phyloP scores from a whole-genome alignment of 2,888 invertebrate genomes.

The Drepana falcataria region DNA sequence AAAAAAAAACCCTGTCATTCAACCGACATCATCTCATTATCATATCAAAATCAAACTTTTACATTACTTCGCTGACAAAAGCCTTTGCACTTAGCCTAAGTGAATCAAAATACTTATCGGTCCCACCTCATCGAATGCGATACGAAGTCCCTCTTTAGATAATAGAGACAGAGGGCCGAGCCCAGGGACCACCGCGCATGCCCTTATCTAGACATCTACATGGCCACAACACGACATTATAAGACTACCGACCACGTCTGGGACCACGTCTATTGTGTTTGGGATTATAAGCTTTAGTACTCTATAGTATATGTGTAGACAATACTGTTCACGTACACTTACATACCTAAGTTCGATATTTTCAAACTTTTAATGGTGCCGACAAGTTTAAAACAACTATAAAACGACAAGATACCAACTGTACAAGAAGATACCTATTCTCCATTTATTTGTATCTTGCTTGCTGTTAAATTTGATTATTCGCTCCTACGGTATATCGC shows the following conservation, averaged over 20 bases:
- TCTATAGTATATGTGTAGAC: background rate
- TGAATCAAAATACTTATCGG: conserved; percentile 36
- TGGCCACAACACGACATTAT: conserved; percentile 48
- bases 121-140: conserved; percentile 33
- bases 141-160: conserved; percentile 29
- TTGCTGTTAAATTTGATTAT: too few relatives aligned
- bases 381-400: too few relatives aligned
- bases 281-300: conserved; percentile 1
- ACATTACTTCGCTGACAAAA: conserved; percentile 3
- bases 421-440: too few relatives aligned
- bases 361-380: too few relatives aligned
- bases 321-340: too few relatives aligned
- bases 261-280: conserved; percentile 20
- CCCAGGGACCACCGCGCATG: conserved; percentile 32
- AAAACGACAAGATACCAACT: too few relatives aligned
- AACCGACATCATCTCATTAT: background rate
- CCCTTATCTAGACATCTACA: conserved; percentile 65
- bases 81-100: conserved; percentile 23
- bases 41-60: conserved; percentile 8
- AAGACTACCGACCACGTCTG: conserved; percentile 53
- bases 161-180: conserved; percentile 29
- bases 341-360: too few relatives aligned
- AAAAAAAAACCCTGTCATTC: background rate
- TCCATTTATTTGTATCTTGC: too few relatives aligned
- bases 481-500: too few relatives aligned